Conservation (phyloP, 2,797 vertebrate species). For the Gymnothorax javanicus region DNA sequence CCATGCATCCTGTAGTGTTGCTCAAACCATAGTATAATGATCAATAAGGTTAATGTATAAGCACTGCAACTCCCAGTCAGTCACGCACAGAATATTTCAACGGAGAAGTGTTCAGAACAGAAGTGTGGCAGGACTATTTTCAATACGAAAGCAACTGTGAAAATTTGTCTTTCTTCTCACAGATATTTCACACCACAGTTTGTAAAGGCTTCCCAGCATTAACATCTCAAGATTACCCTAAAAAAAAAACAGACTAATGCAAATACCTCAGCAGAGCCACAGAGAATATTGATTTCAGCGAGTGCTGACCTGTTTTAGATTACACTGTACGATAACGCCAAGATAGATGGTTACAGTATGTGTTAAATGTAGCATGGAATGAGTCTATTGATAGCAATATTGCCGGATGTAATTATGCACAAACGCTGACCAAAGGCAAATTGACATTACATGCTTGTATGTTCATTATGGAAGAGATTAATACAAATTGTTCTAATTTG, state of each 20-base stretch:
- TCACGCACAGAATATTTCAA: background rate
- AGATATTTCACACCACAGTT: background rate
- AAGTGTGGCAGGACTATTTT: background rate
- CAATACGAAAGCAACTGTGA: background rate
- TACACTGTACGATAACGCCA: conserved; percentile 3
- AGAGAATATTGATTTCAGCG: conserved; percentile 9
- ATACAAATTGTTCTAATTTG: background rate
- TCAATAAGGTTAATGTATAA: too few species aligned
- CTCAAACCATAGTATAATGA: background rate
- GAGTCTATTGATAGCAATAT: background rate
- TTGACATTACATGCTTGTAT: background rate
- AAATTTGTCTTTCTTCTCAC: background rate
- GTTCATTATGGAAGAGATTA: background rate
- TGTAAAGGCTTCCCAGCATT: conserved; percentile 21
- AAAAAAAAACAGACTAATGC: conserved; percentile 14
- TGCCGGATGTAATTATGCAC: background rate
- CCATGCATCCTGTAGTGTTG: background rate
- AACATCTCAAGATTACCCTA: conserved; percentile 27
- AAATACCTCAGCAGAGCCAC: background rate
- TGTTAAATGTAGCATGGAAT: conserved; percentile 21
- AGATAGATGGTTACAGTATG: background rate
- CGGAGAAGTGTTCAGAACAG: background rate
- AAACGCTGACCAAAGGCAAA: conserved; percentile 10
- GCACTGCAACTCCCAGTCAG: background rate
- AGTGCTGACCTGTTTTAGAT: background rate